These are phyloP conservation scores for Halichoerus grypus DNA, from an alignment of 2,113 vertebrate genomes.

Conservation along the genomic window DNA sequence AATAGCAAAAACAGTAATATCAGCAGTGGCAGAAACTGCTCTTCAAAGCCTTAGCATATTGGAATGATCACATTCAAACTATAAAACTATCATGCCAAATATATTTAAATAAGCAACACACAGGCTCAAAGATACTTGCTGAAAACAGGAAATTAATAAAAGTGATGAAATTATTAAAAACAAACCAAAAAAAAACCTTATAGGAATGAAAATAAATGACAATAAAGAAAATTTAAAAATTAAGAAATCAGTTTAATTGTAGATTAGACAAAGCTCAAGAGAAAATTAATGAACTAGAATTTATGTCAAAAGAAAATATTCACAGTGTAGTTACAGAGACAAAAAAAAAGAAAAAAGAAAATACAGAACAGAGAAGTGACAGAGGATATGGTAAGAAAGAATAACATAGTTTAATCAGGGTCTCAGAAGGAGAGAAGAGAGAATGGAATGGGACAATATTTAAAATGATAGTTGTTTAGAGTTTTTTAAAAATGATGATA, in stretches of 20 bases:
- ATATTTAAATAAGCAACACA: background rate
- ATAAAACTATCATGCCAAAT: background rate
- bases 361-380: background rate
- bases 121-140: background rate
- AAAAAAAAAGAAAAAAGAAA: background rate
- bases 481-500: background rate
- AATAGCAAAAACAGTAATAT: background rate
- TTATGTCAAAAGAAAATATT: constrained; percentile 1
- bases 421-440: background rate
- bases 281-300: background rate
- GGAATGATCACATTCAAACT: background rate
- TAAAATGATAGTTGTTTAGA: background rate
- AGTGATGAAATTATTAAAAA: constrained; percentile 10
- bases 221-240: background rate
- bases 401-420: background rate
- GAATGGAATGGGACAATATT: background rate
- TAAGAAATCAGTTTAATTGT: background rate
- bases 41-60: background rate
- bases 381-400: background rate
- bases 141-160: background rate
- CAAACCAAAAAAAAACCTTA: background rate
- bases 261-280: background rate
- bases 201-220: background rate
- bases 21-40: background rate
- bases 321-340: background rate